Evolutionary conservation across 2,888 invertebrate species (phyloP).

Genomic region (Agrochola litura): DNA sequence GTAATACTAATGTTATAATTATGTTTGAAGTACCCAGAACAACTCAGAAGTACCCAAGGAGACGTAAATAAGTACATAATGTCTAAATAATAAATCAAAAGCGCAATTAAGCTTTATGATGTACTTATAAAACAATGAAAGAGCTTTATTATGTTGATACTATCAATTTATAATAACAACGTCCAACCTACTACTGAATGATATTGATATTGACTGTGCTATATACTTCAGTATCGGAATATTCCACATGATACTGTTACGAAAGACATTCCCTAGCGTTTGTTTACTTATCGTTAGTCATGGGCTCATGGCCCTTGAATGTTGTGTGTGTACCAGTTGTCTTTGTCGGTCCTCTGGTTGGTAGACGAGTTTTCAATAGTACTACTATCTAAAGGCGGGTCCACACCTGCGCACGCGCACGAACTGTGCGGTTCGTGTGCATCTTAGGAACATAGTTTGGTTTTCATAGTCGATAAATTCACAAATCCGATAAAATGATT

Average conservation of each 20-base stretch:
- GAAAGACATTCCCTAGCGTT: constrained; percentile 60
- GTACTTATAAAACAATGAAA: constrained; percentile 10
- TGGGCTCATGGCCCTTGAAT: constrained; percentile 43
- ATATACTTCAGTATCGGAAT: constrained; percentile 63
- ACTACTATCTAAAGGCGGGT: neutral
- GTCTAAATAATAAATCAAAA: constrained; percentile 1
- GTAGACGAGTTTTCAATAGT: neutral
- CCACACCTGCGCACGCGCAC: too few relatives aligned
- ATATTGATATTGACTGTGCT: constrained; percentile 41
- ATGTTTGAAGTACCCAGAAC: neutral
- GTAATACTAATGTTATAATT: neutral
- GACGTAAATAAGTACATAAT: neutral
- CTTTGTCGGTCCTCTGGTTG: neutral
- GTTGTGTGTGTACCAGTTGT: constrained; percentile 36
- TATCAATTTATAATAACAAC: constrained; percentile 27
- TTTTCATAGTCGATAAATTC: too few relatives aligned
- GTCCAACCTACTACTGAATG: constrained; percentile 27
- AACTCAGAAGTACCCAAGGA: neutral
- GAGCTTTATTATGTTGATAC: constrained; percentile 13
- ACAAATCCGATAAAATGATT: too few relatives aligned
- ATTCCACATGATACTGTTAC: constrained; percentile 60
- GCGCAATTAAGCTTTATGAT: neutral
- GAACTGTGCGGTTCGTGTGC: too few relatives aligned
- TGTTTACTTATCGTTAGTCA: constrained; percentile 74
- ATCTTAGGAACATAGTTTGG: too few relatives aligned